Conservation (phyloP, 2,888 invertebrate genomes). For the Eupsilia transversa region DNA sequence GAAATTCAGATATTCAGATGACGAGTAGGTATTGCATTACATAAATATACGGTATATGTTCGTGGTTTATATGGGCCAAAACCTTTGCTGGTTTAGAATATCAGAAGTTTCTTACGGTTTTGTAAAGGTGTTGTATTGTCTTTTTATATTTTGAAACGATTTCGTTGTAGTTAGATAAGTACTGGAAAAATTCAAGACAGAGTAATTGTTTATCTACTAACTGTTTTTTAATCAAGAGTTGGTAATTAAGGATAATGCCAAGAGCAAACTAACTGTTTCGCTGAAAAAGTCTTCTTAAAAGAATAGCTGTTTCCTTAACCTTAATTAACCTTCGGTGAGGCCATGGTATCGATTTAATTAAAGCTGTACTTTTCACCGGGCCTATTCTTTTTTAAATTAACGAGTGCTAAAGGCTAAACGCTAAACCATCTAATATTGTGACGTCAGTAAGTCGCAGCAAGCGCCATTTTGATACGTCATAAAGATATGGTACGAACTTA, state of each 20-base stretch:
- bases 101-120: background rate
- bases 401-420: constrained; percentile 58
- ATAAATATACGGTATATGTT: constrained; percentile 12
- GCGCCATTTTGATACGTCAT: constrained; percentile 70
- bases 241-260: background rate
- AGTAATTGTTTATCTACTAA: background rate
- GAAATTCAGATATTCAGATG: constrained; percentile 40
- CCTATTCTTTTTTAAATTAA: constrained; percentile 63
- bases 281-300: background rate
- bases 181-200: background rate
- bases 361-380: constrained; percentile 37
- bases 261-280: background rate
- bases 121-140: background rate
- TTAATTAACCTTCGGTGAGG: constrained; percentile 36
- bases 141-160: background rate
- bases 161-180: background rate
- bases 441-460: constrained; percentile 67
- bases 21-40: constrained; percentile 18
- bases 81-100: background rate
- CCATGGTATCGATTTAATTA: constrained; percentile 51
- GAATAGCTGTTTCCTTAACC: constrained; percentile 30
- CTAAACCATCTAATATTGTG: constrained; percentile 61
- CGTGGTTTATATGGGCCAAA: background rate
- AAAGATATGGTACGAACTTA: constrained; percentile 77
- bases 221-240: background rate